Evolutionary conservation across 2,888 invertebrate species (phyloP), one percentile per base, ranked within the genome.

Genomic region (Monochamus alternatus): DNA sequence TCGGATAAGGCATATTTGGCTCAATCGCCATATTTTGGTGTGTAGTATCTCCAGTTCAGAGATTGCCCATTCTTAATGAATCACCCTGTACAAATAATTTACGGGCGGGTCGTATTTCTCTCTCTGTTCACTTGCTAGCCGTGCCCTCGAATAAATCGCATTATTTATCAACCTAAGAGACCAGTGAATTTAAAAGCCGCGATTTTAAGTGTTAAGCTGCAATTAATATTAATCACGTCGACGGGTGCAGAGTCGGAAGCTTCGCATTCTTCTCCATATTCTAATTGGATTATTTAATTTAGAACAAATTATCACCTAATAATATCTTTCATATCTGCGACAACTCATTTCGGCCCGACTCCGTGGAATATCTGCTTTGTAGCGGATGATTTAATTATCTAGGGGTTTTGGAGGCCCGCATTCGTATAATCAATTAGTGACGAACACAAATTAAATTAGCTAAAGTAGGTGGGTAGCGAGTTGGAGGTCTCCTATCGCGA

Each of bases 341-440:
- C 31, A 31, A 55, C 65, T 14, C 67, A 55, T 55, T 67, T 22
- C 43, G 14, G n/a, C n/a, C 5, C 10, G 52, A 51, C 63, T 63
- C 62, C 51, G 63, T 71, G 31, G 63, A 52, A 71, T 63, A 71
- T 63, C 63, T 71, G 62, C 38, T 32, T 47, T 63, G 63, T 71
- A 71, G 60, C 38, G 51, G 52, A 63, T 71, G 63, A 71, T 71
- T 71, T 60, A 71, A 71, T 71, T 71, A 71, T 62, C 44, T 51
- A 52, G 32, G 52, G 71, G 71, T 52, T 51, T 63, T 63, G 32
- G 51, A 32, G 63, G 30, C 51, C 51, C 52, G 55, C 67, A 67
- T 55, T 55, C 67, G 63, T 44, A 55, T 63, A 71, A 71, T 71
- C 71, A 71, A 62, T 71, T 71, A 71, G 71, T 32, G 63, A 52